Evolutionary conservation across 2,888 invertebrate genomes (phyloP).

Genomic region (Schrankia costaestrigalis): DNA sequence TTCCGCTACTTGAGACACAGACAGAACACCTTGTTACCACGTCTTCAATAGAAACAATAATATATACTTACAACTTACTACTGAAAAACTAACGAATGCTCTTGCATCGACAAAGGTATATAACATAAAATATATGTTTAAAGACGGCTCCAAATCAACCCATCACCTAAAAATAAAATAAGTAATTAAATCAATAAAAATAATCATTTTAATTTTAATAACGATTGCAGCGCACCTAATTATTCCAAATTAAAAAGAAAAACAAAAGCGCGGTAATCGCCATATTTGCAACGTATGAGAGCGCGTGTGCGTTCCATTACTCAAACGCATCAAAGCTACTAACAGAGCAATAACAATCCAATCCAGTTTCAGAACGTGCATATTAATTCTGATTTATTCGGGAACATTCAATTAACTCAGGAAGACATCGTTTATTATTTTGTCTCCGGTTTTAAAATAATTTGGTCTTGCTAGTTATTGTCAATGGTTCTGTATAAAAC

Average conservation of each 20-base stretch:
- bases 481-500: constrained; percentile 19
- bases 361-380: constrained; percentile 44
- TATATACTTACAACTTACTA: too few species aligned
- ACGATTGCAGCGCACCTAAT: background rate
- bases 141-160: too few species aligned
- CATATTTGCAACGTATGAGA: constrained; percentile 30
- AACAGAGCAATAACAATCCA: constrained; percentile 55
- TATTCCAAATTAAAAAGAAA: background rate
- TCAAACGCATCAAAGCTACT: constrained; percentile 47
- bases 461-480: constrained; percentile 11
- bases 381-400: constrained; percentile 61
- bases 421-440: constrained; percentile 51
- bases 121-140: too few species aligned
- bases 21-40: too few species aligned
- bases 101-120: too few species aligned
- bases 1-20: too few species aligned
- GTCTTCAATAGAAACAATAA: too few species aligned
- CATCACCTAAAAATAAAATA: too few species aligned
- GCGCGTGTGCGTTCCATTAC: constrained; percentile 32
- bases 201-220: too few species aligned
- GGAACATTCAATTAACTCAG: constrained; percentile 64
- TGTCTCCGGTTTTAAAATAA: constrained; percentile 30
- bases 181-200: too few species aligned
- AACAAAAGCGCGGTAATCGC: constrained; percentile 17
- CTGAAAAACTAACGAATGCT: too few species aligned